Evolutionary conservation across 2,888 invertebrate species (phyloP), one percentile per base, ranked within the genome.

Genomic region (Listrodromus nycthemerus): DNA sequence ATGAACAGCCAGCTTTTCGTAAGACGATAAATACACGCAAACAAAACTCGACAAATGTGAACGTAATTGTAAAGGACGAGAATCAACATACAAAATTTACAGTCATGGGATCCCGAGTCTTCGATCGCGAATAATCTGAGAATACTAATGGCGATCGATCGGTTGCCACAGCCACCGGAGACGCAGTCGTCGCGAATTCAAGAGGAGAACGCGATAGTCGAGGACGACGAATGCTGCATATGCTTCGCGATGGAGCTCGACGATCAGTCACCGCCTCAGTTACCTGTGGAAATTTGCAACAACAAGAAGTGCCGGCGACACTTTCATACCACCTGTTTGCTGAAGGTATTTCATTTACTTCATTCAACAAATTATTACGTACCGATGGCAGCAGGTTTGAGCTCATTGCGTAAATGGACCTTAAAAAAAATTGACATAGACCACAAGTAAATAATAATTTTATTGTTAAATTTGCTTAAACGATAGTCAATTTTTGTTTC

Each of bases 221-320:
- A 84, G 8, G 92, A 91, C 48, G 89, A 91, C 33, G 93, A 93
- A 75, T 93, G 93, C 74, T 91, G 91, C 73, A 93, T 93, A 85
- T 93, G 93, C 82, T 93, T 90, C 52, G 89, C 88, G 7, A 73
- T 89, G 66, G 89, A 91, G 80, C 84, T 88, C n/a, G 91, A 92
- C 0, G 81, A 83, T 63, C 30, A 33, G 7, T 41, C 48, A 19
- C 77, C 77, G 10, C 85, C 87, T 41, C 74, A 85, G 65, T 79
- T 89, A 55, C 91, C 93, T 13, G 88, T 91, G 48, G 91, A 90
- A 89, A 87, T 92, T 63, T 93, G 93, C 77, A 87, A 85, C 69
- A 93, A 93, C 80, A 27, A 73, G n/a, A 92, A 89, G 81, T 93
- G 93, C 77, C 87, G 84, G 73, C 89, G 87, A 58, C 85, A 88